Percentiles rank a stretch among this genome's conserved stretches.
phyloP scores from a whole-genome alignment of 2,888 invertebrate species.

The Apamea sordens region DNA sequence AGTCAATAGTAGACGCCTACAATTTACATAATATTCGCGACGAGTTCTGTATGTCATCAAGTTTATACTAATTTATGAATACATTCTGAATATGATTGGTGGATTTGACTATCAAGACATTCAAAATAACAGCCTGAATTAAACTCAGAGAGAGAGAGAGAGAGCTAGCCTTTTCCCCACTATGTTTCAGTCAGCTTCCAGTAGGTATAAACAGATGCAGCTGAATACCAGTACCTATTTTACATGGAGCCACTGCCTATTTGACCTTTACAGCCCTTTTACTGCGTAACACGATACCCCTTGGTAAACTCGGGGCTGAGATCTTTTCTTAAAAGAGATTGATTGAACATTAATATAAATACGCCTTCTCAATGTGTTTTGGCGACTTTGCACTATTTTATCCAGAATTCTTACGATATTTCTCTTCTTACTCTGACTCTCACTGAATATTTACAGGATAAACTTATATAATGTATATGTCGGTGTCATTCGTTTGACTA shows the following conservation, averaged over 20 bases:
- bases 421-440: no score
- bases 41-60: background rate
- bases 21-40: background rate
- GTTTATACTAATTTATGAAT: conserved; percentile 2
- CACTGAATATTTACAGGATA: no score
- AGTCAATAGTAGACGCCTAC: conserved; percentile 33
- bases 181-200: background rate
- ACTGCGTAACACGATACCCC: background rate
- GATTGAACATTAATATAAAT: background rate
- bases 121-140: background rate
- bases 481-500: no score
- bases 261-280: background rate
- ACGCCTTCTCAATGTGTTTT: no score
- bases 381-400: background rate
- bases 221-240: background rate
- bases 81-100: background rate
- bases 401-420: background rate
- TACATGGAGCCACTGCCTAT: background rate
- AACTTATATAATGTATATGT: no score
- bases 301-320: background rate
- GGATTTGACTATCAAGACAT: background rate
- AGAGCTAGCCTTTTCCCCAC: no score
- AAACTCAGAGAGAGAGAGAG: background rate
- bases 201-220: background rate
- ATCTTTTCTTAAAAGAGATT: background rate